A percentile compares a stretch with the other conserved stretches of the same genome.
Evolutionary conservation across 2,113 vertebrate species (phyloP).

Genomic region (Martes martes): DNA sequence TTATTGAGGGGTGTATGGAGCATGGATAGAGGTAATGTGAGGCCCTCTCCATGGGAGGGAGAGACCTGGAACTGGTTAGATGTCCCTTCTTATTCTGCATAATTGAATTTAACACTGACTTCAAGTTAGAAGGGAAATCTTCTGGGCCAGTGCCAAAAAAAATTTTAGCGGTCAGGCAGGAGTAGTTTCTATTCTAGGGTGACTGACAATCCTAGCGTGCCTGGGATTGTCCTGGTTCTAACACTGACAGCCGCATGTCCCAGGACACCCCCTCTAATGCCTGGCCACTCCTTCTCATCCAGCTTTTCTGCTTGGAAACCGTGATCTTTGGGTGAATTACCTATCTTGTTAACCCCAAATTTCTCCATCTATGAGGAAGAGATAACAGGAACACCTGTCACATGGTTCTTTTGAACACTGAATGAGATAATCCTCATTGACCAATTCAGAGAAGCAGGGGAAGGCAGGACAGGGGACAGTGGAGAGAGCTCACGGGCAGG

Average conservation of each 20-base stretch:
- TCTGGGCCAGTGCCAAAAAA: neutral
- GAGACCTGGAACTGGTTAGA: neutral
- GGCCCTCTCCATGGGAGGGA: neutral
- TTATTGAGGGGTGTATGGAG: neutral
- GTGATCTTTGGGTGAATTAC: neutral
- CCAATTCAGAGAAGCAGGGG: neutral
- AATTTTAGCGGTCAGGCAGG: neutral
- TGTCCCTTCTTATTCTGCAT: neutral
- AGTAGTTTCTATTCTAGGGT: neutral
- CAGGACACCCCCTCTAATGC: neutral
- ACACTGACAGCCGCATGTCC: neutral
- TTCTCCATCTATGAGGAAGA: neutral
- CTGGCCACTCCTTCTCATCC: neutral
- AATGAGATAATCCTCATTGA: neutral
- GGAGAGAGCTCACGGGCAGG: neutral
- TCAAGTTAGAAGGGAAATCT: neutral
- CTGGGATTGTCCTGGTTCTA: neutral
- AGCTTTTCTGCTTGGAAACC: neutral
- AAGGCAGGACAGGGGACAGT: neutral
- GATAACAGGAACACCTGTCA: neutral
- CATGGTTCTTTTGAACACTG: neutral
- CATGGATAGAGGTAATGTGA: neutral
- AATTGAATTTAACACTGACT: neutral
- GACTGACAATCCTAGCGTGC: neutral
- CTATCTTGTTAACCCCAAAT: neutral